A percentile compares a stretch with the other conserved stretches of the same genome.
These are phyloP conservation scores for Drosophila bunnanda DNA, from an alignment of 2,888 invertebrate species.

Conservation along the genomic window DNA sequence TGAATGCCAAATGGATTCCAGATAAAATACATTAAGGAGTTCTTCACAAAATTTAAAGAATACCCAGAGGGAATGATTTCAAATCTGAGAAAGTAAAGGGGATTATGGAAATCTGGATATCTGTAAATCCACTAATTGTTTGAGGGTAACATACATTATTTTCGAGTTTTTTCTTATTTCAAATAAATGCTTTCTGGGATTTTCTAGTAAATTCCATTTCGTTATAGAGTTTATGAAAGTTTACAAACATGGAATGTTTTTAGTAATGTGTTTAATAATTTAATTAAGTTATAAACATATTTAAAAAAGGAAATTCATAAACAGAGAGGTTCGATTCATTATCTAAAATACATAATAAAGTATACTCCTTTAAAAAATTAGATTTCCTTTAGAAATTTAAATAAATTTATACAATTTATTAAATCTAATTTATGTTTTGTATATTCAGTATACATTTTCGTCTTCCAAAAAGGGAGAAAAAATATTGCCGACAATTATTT, in stretches of 20 bases:
- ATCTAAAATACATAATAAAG: neutral
- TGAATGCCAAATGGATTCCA: constrained; percentile 1
- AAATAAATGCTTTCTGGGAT: no score
- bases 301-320: neutral
- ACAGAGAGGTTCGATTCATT: neutral
- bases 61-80: neutral
- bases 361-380: neutral
- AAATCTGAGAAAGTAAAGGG: neutral
- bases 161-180: neutral
- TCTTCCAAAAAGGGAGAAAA: neutral
- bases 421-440: no score
- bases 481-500: neutral
- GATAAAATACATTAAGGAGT: neutral
- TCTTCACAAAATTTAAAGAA: neutral
- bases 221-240: neutral
- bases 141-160: no score
- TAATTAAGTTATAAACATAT: neutral
- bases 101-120: neutral
- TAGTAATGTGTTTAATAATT: neutral
- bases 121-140: no score
- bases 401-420: neutral
- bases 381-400: neutral
- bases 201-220: neutral
- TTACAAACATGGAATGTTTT: neutral
- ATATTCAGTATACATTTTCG: no score